phyloP scores from a whole-genome alignment of 37 sponge, comb jelly and placozoan species.

The Ephydatia muelleri region DNA sequence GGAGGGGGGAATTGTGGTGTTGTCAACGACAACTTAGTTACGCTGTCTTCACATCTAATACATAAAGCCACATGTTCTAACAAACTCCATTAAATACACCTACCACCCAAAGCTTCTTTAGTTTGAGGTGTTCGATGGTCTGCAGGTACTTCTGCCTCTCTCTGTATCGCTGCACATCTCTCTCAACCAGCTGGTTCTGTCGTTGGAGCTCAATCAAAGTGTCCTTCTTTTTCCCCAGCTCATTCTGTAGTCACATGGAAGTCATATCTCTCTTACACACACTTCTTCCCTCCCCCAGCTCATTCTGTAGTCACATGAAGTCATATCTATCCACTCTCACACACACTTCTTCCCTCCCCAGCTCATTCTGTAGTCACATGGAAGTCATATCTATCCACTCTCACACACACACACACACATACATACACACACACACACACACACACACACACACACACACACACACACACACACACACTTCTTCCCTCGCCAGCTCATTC shows the following conservation, averaged over 20 bases:
- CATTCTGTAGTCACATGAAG: slow-evolving; percentile 2
- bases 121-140: slow-evolving; percentile 63
- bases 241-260: slow-evolving; percentile 3
- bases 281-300: no score
- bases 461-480: background rate
- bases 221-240: slow-evolving; percentile 17
- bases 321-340: no score
- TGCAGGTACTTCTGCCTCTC: slow-evolving; percentile 60
- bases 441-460: no score
- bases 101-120: slow-evolving; percentile 91
- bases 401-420: background rate
- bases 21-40: no score
- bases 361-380: slow-evolving; percentile 26
- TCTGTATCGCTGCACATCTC: slow-evolving; percentile 77
- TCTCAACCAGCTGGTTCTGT: slow-evolving; percentile 72
- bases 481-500: no score
- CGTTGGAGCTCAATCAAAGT: slow-evolving; percentile 42
- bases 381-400: background rate
- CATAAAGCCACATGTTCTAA: no score
- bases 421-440: background rate
- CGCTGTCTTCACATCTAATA: no score
- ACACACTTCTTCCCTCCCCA: no score
- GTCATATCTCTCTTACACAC: no score
- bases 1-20: no score
- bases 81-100: background rate